Evolutionary conservation across 2,797 vertebrate genomes (phyloP).

Genomic region (Amphiprion clarkii): DNA sequence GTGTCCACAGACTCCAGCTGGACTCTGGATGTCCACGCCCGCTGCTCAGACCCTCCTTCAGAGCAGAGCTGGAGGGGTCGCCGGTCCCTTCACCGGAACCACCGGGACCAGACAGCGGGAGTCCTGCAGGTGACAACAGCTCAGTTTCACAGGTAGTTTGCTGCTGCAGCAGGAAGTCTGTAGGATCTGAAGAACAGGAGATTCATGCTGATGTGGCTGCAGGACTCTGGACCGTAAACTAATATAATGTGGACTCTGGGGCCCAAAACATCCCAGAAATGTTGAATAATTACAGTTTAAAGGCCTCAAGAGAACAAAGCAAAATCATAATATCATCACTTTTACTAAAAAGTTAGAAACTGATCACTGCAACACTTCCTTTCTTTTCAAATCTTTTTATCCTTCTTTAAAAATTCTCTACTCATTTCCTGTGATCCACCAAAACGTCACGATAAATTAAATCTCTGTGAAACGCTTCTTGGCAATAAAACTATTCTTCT

Average conservation of each 20-base stretch:
- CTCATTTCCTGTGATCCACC: too few relatives aligned
- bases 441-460: too few relatives aligned
- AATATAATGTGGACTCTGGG: neutral
- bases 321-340: too few relatives aligned
- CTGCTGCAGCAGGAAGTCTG: conserved; percentile 14
- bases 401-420: too few relatives aligned
- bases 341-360: too few relatives aligned
- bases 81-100: neutral
- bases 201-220: conserved; percentile 9
- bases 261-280: conserved; percentile 2
- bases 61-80: conserved; percentile 27
- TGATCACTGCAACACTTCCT: too few relatives aligned
- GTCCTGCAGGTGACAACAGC: conserved; percentile 28
- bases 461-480: too few relatives aligned
- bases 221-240: neutral
- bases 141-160: conserved; percentile 40
- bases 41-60: conserved; percentile 68
- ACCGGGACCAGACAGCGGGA: neutral
- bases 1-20: conserved; percentile 80
- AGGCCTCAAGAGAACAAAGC: neutral
- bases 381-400: too few relatives aligned
- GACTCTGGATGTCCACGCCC: conserved; percentile 77
- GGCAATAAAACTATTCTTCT: too few relatives aligned
- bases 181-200: neutral
- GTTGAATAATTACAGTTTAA: neutral